These are phyloP conservation scores for Tribolium castaneum DNA, from an alignment of 1,140 invertebrate genomes.

Conservation along the genomic window DNA sequence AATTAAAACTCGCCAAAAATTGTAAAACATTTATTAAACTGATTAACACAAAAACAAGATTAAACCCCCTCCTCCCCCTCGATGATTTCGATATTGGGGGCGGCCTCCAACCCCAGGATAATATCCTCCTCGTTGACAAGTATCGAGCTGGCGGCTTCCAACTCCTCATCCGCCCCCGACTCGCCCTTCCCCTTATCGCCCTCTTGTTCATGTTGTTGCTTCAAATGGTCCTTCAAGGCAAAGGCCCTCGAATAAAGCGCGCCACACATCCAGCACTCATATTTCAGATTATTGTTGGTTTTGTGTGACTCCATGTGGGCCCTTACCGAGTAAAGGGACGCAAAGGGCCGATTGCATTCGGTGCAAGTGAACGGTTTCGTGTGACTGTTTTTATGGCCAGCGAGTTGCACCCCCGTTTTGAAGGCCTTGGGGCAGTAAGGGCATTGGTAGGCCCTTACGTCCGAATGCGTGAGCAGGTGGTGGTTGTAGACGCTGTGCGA, in stretches of 20 bases:
- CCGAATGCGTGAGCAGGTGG: constrained; percentile 77
- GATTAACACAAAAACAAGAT: not conserved
- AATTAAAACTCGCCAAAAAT: not conserved
- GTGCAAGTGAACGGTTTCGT: constrained; percentile 80
- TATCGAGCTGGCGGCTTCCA: constrained; percentile 41
- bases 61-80: not conserved
- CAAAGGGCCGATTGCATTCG: constrained; percentile 78
- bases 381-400: constrained; percentile 81
- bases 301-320: constrained; percentile 78
- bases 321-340: constrained; percentile 77
- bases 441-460: constrained; percentile 77
- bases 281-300: constrained; percentile 76
- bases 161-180: constrained; percentile 38
- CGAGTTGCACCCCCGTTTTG: constrained; percentile 79
- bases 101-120: constrained; percentile 18
- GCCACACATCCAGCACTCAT: constrained; percentile 76
- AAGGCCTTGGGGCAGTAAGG: constrained; percentile 80
- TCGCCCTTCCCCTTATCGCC: constrained; percentile 45
- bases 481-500: constrained; percentile 81
- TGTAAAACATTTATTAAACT: not conserved
- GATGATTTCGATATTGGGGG: constrained; percentile 22
- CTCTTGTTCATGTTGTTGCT: constrained; percentile 67
- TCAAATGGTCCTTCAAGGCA: constrained; percentile 77
- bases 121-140: constrained; percentile 40
- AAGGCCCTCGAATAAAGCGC: constrained; percentile 78